Conservation (phyloP, 1,140 invertebrate species). For the Portunus trituberculatus region DNA sequence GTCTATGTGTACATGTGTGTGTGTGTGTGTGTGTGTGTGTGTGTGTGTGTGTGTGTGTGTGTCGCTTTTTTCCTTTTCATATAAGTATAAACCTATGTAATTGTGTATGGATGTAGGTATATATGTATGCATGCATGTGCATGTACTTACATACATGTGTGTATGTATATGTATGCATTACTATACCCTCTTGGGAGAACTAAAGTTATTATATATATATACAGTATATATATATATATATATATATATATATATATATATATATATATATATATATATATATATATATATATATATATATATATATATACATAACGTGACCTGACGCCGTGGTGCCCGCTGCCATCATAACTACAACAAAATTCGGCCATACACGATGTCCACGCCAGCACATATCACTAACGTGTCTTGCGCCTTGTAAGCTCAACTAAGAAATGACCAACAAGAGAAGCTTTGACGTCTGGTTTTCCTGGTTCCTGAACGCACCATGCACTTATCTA, state of each 20-base stretch:
- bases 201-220: background rate
- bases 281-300: conserved; percentile 42
- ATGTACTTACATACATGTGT: conserved; percentile 30
- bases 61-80: conserved; percentile 32
- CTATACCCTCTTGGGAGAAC: background rate
- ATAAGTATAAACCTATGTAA: conserved; percentile 46
- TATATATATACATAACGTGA: background rate
- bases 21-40: conserved; percentile 49
- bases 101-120: conserved; percentile 53
- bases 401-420: too few relatives aligned
- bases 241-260: conserved; percentile 57
- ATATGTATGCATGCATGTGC: conserved; percentile 41
- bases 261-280: conserved; percentile 57
- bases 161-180: conserved; percentile 28
- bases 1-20: background rate
- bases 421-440: too few relatives aligned
- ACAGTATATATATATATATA: conserved; percentile 58
- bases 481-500: too few relatives aligned
- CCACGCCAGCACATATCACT: too few relatives aligned
- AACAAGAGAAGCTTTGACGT: too few relatives aligned
- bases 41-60: conserved; percentile 48
- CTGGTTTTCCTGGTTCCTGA: too few relatives aligned
- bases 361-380: too few relatives aligned
- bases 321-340: too few relatives aligned
- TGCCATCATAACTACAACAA: too few relatives aligned